phyloP scores from a whole-genome alignment of 2,888 invertebrate genomes.

The Nowickia ferox region DNA sequence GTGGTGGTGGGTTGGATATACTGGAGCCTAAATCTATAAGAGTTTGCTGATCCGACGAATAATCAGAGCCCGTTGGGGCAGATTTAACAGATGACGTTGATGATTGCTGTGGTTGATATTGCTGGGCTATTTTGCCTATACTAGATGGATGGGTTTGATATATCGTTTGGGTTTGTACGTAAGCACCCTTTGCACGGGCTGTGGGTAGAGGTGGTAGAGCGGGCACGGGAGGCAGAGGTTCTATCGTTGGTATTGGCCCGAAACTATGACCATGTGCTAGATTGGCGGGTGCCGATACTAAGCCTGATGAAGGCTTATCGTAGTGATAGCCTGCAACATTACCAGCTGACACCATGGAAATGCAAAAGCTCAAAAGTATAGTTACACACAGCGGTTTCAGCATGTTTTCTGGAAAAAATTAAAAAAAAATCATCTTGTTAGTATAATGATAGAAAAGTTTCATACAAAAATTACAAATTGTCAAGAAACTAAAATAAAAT shows the following conservation, averaged over 20 bases:
- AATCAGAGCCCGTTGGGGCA: background rate
- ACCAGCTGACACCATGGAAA: conserved; percentile 1
- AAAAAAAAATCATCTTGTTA: background rate
- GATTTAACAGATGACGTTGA: conserved; percentile 6
- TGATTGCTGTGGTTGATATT: conserved; percentile 48
- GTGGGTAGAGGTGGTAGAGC: conserved; percentile 78
- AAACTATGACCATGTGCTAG: conserved; percentile 75
- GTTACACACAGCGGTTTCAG: conserved; percentile 2
- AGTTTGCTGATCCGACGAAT: conserved; percentile 9
- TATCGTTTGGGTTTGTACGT: conserved; percentile 49
- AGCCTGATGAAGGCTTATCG: conserved; percentile 74
- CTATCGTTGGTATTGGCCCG: conserved; percentile 76
- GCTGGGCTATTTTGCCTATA: conserved; percentile 56
- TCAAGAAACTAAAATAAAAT: too few species aligned
- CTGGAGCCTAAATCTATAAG: conserved; percentile 42
- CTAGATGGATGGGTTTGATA: conserved; percentile 69
- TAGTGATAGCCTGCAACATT: conserved; percentile 78
- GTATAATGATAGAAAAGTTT: background rate
- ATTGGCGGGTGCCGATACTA: conserved; percentile 24
- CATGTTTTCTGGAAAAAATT: conserved; percentile 74
- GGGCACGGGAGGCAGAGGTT: conserved; percentile 79
- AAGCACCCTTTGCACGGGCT: conserved; percentile 67
- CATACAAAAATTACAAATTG: too few species aligned
- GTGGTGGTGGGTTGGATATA: conserved; percentile 32
- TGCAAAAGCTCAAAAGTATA: conserved; percentile 25